These are phyloP conservation scores for Emydoidea blandingii DNA, from an alignment of 2,797 vertebrate genomes.

Conservation along the genomic window DNA sequence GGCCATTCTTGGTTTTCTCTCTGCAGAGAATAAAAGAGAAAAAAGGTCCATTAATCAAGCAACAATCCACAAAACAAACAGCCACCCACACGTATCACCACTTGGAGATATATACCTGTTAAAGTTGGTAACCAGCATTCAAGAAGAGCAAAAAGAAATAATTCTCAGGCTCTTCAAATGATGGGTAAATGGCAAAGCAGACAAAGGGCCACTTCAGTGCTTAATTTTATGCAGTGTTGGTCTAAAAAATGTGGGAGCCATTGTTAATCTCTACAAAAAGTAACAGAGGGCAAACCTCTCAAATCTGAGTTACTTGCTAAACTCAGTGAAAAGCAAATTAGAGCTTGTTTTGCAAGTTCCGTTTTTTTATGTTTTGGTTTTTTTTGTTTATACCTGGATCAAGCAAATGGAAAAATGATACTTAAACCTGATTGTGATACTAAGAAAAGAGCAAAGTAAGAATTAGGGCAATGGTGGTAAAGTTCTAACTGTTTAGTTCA, in stretches of 20 bases:
- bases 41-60: constrained; percentile 29
- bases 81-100: neutral
- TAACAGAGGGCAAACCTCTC: neutral
- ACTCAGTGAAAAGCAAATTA: neutral
- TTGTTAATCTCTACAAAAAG: neutral
- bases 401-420: neutral
- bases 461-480: neutral
- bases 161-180: neutral
- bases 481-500: neutral
- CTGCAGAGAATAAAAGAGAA: constrained; percentile 40
- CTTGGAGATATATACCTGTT: neutral
- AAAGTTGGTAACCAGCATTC: constrained; percentile 10
- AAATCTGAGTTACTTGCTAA: neutral
- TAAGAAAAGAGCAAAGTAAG: neutral
- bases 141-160: neutral
- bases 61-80: constrained; percentile 33
- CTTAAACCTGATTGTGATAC: neutral
- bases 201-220: neutral
- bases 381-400: neutral
- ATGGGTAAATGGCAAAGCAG: neutral
- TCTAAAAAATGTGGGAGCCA: neutral
- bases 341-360: neutral
- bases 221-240: neutral
- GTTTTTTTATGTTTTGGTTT: neutral
- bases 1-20: neutral